A percentile compares a stretch with the other conserved stretches of the same genome.
Conservation (phyloP, 2,113 vertebrate species). For the Plecotus auritus region DNA sequence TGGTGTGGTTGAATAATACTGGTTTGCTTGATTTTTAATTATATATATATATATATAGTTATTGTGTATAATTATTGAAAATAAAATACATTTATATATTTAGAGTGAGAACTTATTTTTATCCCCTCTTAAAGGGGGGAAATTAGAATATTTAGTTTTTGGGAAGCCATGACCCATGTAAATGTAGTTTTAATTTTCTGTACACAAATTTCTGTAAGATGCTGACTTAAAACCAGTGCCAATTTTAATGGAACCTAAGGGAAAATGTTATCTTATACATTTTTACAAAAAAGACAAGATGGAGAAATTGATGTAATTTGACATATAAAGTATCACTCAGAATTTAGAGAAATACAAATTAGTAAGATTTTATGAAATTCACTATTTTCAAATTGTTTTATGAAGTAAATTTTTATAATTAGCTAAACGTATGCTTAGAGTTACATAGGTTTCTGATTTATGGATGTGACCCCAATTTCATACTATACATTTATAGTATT, state of each 20-base stretch:
- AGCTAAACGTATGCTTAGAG: neutral
- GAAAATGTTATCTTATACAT: neutral
- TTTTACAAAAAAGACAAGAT: neutral
- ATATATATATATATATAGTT: neutral
- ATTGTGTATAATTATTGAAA: neutral
- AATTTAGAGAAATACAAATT: neutral
- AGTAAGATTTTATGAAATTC: neutral
- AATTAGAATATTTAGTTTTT: neutral
- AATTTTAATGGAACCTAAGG: neutral
- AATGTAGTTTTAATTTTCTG: neutral
- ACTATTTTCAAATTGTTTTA: neutral
- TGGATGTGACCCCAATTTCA: neutral
- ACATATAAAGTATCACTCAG: neutral
- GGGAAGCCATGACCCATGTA: neutral
- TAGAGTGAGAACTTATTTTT: neutral
- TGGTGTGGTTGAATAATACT: neutral
- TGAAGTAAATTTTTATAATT: neutral
- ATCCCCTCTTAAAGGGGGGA: neutral
- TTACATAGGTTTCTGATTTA: neutral
- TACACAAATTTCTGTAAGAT: neutral
- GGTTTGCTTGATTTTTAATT: neutral
- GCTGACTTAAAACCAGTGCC: neutral
- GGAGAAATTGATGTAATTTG: neutral
- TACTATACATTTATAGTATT: neutral
- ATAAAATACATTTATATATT: neutral